These are phyloP conservation scores for Chirona hameri DNA, from an alignment of 2,888 invertebrate species.

Conservation along the genomic window DNA sequence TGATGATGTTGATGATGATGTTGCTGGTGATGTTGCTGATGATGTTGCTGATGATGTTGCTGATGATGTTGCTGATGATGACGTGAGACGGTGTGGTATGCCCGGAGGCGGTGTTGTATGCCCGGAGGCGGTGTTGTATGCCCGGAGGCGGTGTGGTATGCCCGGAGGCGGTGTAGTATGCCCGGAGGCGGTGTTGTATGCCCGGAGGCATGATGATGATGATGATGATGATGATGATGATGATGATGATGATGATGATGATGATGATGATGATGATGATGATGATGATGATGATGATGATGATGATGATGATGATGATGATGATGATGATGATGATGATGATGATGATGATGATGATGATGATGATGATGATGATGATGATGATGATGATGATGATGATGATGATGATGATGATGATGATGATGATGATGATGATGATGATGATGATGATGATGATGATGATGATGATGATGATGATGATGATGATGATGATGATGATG, in stretches of 20 bases:
- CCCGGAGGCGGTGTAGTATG: too few species aligned
- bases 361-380: slow-evolving; percentile 22
- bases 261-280: slow-evolving; percentile 22
- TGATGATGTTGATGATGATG: too few species aligned
- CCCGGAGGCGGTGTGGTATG: too few species aligned
- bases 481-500: slow-evolving; percentile 22
- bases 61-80: too few species aligned
- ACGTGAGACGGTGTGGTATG: too few species aligned
- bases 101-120: too few species aligned
- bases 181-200: too few species aligned
- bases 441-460: slow-evolving; percentile 22
- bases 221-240: slow-evolving; percentile 22
- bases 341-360: slow-evolving; percentile 22
- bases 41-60: too few species aligned
- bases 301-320: slow-evolving; percentile 22
- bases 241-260: slow-evolving; percentile 22
- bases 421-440: slow-evolving; percentile 22
- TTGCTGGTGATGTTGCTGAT: too few species aligned
- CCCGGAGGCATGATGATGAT: too few species aligned
- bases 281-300: slow-evolving; percentile 22
- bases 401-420: slow-evolving; percentile 22
- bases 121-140: too few species aligned
- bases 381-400: slow-evolving; percentile 22
- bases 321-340: slow-evolving; percentile 22
- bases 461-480: slow-evolving; percentile 22